phyloP scores from a whole-genome alignment of 2,797 vertebrate species.

The Phrynocephalus guinanensis region DNA sequence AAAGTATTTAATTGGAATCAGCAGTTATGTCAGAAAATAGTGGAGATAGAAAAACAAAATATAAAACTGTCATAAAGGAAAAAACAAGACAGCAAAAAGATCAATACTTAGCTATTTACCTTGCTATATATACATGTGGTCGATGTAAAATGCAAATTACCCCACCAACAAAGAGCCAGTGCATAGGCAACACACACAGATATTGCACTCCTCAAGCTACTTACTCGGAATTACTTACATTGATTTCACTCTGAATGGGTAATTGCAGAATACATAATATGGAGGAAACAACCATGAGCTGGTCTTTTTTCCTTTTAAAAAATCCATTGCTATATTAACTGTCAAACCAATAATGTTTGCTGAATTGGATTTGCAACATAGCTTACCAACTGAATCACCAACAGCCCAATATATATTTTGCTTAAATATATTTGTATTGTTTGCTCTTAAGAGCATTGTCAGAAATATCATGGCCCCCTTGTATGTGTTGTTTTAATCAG shows the following conservation, averaged over 20 bases:
- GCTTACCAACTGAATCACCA: not conserved
- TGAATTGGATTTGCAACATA: conserved; percentile 3
- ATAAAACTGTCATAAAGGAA: conserved; percentile 4
- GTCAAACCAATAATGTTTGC: not conserved
- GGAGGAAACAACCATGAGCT: not conserved
- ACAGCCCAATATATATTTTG: not conserved
- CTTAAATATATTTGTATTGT: conserved; percentile 1
- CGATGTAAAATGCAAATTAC: conserved; percentile 38
- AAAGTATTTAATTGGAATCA: conserved; percentile 7
- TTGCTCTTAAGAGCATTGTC: not conserved
- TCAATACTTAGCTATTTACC: conserved; percentile 32
- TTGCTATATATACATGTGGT: not conserved
- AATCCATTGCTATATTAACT: not conserved
- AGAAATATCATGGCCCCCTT: not conserved
- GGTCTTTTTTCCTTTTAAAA: not conserved
- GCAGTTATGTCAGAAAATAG: not conserved
- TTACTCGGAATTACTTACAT: conserved; percentile 35
- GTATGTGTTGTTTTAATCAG: not conserved
- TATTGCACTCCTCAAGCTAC: conserved; percentile 26
- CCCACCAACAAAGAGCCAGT: not conserved
- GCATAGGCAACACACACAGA: not conserved
- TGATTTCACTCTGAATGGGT: conserved; percentile 30
- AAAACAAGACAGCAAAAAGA: conserved; percentile 5
- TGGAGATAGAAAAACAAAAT: conserved; percentile 16
- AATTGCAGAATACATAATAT: conserved; percentile 35